Conservation (phyloP, 2,113 vertebrate species). For the Vombatus ursinus region DNA sequence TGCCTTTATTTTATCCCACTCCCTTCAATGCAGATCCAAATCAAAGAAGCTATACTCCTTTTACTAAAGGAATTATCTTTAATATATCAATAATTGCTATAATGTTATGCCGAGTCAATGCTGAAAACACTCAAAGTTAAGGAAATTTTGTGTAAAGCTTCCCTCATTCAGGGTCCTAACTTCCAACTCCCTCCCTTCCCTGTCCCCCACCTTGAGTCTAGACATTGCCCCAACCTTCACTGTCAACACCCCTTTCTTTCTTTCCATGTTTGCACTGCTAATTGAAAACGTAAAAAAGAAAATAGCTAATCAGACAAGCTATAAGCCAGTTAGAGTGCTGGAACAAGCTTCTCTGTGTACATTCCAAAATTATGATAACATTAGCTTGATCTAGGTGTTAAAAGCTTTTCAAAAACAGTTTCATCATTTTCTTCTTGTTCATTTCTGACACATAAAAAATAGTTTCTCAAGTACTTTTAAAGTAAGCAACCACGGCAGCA, state of each 20-base stretch:
- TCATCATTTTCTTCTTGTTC: slow-evolving; percentile 58
- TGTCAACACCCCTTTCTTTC: slow-evolving; percentile 64
- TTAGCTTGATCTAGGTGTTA: slow-evolving; percentile 65
- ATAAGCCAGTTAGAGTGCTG: slow-evolving; percentile 64
- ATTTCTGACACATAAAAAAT: slow-evolving; percentile 40
- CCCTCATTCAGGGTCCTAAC: slow-evolving; percentile 29
- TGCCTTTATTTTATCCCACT: slow-evolving; percentile 11
- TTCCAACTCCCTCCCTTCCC: slow-evolving; percentile 30
- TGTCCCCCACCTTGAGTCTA: slow-evolving; percentile 63
- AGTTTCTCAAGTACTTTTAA: slow-evolving; percentile 1
- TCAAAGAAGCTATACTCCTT: slow-evolving; percentile 18
- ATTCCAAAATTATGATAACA: slow-evolving; percentile 72
- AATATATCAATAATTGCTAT: slow-evolving; percentile 26
- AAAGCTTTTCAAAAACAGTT: slow-evolving; percentile 59
- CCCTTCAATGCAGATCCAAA: background rate
- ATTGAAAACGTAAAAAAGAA: slow-evolving; percentile 66
- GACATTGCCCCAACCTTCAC: slow-evolving; percentile 60
- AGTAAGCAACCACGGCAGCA: slow-evolving; percentile 34
- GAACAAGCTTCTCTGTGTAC: slow-evolving; percentile 36
- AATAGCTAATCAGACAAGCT: slow-evolving; percentile 74
- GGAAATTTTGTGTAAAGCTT: slow-evolving; percentile 55
- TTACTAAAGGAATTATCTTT: slow-evolving; percentile 41
- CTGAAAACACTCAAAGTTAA: slow-evolving; percentile 34
- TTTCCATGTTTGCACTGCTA: slow-evolving; percentile 71
- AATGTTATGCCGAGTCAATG: background rate